Evolutionary conservation across 2,888 invertebrate genomes (phyloP).

Genomic region (Plebejus melissa): DNA sequence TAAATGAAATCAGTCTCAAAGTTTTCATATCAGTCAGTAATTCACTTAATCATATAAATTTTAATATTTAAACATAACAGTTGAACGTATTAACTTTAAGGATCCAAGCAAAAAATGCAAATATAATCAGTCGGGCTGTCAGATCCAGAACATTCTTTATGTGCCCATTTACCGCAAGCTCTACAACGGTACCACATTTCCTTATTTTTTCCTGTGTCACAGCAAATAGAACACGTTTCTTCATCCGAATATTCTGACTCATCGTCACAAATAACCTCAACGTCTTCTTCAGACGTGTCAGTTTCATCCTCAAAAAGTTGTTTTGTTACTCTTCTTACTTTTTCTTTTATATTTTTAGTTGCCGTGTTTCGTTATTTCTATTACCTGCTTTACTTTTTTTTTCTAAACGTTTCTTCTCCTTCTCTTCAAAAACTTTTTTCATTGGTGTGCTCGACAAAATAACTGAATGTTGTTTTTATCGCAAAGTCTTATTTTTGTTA

Average conservation of each 20-base stretch:
- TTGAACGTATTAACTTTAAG: neutral
- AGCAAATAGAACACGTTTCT: conserved; percentile 35
- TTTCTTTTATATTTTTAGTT: conserved; percentile 26
- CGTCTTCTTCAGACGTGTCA: conserved; percentile 30
- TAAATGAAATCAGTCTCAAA: no score
- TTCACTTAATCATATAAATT: neutral
- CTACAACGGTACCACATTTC: conserved; percentile 38
- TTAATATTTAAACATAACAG: conserved; percentile 21
- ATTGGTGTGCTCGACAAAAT: conserved; percentile 27
- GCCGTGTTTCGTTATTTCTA: conserved; percentile 1
- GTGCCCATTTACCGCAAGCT: conserved; percentile 37
- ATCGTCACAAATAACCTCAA: conserved; percentile 35
- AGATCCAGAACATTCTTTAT: conserved; percentile 38
- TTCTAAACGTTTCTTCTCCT: conserved; percentile 26
- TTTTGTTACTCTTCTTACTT: conserved; percentile 35
- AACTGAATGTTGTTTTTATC: neutral
- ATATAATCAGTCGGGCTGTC: conserved; percentile 35
- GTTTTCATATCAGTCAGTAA: no score
- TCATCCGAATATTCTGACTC: conserved; percentile 40
- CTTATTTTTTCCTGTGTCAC: conserved; percentile 37
- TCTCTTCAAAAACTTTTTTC: conserved; percentile 29
- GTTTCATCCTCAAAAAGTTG: conserved; percentile 35
- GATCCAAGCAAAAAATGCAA: conserved; percentile 23
- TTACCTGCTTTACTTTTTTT: neutral
- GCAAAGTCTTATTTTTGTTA: no score